These are phyloP conservation scores for Gonioctena quinquepunctata DNA, from an alignment of 1,140 invertebrate species.

Conservation along the genomic window DNA sequence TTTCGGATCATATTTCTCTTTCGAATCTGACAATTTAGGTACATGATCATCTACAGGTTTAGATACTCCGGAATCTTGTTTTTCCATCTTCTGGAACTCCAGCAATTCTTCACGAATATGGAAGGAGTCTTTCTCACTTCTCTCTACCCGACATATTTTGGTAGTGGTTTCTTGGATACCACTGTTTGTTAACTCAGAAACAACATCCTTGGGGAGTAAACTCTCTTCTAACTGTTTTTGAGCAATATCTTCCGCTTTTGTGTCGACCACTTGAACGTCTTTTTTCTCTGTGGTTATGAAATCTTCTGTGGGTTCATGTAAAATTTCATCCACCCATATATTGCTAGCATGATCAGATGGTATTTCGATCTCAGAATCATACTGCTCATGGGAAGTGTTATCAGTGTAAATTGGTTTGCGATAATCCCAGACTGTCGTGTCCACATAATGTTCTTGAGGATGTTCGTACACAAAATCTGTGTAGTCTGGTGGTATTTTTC, in stretches of 20 bases:
- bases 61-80: background rate
- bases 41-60: background rate
- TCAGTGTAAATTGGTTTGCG: constrained; percentile 32
- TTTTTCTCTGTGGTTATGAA: background rate
- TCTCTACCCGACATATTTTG: background rate
- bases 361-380: constrained; percentile 32
- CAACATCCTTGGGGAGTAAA: constrained; percentile 37
- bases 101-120: background rate
- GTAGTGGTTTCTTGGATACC: background rate
- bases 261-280: background rate
- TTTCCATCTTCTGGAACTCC: constrained; percentile 17
- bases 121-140: background rate
- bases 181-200: constrained; percentile 33
- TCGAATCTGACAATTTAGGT: background rate
- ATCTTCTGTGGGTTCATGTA: constrained; percentile 29
- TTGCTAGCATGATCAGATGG: constrained; percentile 39
- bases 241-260: constrained; percentile 17
- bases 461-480: background rate
- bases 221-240: constrained; percentile 30
- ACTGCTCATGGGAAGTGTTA: constrained; percentile 21
- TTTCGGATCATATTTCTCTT: no score
- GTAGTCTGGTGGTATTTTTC: background rate
- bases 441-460: constrained; percentile 15
- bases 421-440: constrained; percentile 28
- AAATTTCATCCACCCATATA: constrained; percentile 45